These are phyloP conservation scores for Agonopterix heracliana DNA, from an alignment of 2,888 invertebrate genomes.

Conservation along the genomic window DNA sequence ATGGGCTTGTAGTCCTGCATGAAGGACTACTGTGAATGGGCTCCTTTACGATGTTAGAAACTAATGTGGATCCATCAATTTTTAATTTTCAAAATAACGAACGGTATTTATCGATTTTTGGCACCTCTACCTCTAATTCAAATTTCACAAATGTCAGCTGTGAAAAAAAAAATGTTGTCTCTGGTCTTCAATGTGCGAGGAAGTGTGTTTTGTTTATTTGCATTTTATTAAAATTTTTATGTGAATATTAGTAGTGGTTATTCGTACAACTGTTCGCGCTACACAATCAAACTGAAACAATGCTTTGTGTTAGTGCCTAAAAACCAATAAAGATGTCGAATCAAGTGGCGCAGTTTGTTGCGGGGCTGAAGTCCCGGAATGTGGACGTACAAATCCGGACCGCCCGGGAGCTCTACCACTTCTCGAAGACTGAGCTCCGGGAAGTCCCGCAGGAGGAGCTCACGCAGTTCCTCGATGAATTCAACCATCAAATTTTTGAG, in stretches of 20 bases:
- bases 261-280: not conserved
- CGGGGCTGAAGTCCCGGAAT: slow-evolving; percentile 91
- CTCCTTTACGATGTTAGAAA: too few relatives aligned
- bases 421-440: slow-evolving; percentile 92
- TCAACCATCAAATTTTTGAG: slow-evolving; percentile 96
- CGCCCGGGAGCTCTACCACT: slow-evolving; percentile 91
- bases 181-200: too few relatives aligned
- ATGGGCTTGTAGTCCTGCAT: too few relatives aligned
- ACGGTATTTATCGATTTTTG: too few relatives aligned
- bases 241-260: too few relatives aligned
- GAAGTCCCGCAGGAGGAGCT: slow-evolving; percentile 94
- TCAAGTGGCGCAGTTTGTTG: slow-evolving; percentile 86
- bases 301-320: not conserved
- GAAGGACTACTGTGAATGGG: too few relatives aligned
- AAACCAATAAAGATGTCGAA: slow-evolving; percentile 52
- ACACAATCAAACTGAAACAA: not conserved
- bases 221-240: not conserved
- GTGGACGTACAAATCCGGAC: slow-evolving; percentile 90
- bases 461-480: slow-evolving; percentile 93
- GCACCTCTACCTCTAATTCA: too few relatives aligned
- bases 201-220: slow-evolving; percentile 1
- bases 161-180: too few relatives aligned
- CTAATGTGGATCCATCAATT: too few relatives aligned
- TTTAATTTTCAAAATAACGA: too few relatives aligned
- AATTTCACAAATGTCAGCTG: too few relatives aligned